A percentile compares a stretch with the other conserved stretches of the same genome.
Conservation (phyloP, 1,140 invertebrate species). For the Drosophila nannoptera region DNA sequence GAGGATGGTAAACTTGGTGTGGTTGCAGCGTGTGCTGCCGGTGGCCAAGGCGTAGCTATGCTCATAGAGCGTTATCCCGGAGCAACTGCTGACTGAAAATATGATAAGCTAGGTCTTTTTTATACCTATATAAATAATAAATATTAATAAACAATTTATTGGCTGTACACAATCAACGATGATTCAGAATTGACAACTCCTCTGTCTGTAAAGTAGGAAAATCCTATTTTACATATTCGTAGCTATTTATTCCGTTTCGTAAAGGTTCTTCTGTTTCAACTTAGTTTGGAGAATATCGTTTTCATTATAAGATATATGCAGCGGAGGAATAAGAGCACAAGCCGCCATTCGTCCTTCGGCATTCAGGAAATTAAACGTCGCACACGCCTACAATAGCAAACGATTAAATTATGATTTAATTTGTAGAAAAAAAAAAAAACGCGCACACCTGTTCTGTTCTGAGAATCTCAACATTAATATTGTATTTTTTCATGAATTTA, state of each 20-base stretch:
- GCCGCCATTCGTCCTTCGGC: slow-evolving; percentile 87
- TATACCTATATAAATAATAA: slow-evolving; percentile 43
- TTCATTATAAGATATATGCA: slow-evolving; percentile 77
- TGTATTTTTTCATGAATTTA: slow-evolving; percentile 81
- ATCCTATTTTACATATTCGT: neutral
- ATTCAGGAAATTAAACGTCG: slow-evolving; percentile 92
- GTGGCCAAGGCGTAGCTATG: slow-evolving; percentile 97
- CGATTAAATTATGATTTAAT: neutral
- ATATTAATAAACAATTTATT: slow-evolving; percentile 53
- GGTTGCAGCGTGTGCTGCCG: slow-evolving; percentile 99
- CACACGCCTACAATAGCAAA: slow-evolving; percentile 81
- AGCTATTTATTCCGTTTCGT: slow-evolving; percentile 69
- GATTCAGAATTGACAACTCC: no score
- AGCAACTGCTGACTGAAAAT: slow-evolving; percentile 81
- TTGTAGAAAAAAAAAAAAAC: neutral
- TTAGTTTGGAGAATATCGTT: slow-evolving; percentile 80
- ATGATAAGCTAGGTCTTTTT: slow-evolving; percentile 45
- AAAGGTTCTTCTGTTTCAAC: slow-evolving; percentile 79
- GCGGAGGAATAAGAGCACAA: slow-evolving; percentile 88
- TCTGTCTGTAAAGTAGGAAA: no score
- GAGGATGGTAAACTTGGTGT: slow-evolving; percentile 96
- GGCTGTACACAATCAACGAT: neutral
- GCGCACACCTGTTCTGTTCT: slow-evolving; percentile 81
- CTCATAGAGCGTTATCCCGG: slow-evolving; percentile 95
- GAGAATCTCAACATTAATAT: slow-evolving; percentile 86